A percentile compares a stretch with the other conserved stretches of the same genome.
Conservation (phyloP, 2,797 vertebrate genomes). For the Phrynocephalus forsythii region DNA sequence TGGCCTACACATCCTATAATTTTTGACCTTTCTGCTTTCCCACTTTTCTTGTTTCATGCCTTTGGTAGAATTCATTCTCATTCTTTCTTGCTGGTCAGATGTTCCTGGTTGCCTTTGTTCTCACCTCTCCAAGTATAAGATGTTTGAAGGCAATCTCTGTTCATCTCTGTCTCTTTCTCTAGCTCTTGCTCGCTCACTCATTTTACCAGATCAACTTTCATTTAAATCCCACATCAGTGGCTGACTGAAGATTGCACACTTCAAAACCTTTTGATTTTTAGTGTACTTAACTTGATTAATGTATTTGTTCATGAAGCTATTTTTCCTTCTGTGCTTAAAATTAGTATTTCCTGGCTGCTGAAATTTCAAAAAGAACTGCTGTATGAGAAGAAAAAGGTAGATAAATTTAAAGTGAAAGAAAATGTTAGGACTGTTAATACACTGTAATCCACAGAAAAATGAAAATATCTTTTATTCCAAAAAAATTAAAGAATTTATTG, state of each 20-base stretch:
- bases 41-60: constrained; percentile 20
- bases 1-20: not conserved
- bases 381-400: not conserved
- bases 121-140: constrained; percentile 33
- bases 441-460: not conserved
- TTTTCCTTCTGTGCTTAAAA: constrained; percentile 29
- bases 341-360: not conserved
- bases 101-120: constrained; percentile 11
- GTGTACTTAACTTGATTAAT: constrained; percentile 35
- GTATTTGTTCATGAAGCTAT: constrained; percentile 4
- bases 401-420: constrained; percentile 15
- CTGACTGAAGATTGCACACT: constrained; percentile 15
- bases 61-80: constrained; percentile 39
- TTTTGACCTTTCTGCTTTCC: constrained; percentile 27
- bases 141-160: constrained; percentile 7
- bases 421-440: not conserved
- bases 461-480: not conserved
- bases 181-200: constrained; percentile 13
- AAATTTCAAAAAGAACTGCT: constrained; percentile 26
- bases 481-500: not conserved
- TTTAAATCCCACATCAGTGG: not conserved
- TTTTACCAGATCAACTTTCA: constrained; percentile 17
- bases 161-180: too few relatives aligned
- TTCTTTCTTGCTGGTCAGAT: constrained; percentile 34
- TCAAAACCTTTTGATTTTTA: constrained; percentile 15